These are phyloP conservation scores for Puma concolor DNA, from an alignment of 2,113 vertebrate genomes.

Conservation along the genomic window DNA sequence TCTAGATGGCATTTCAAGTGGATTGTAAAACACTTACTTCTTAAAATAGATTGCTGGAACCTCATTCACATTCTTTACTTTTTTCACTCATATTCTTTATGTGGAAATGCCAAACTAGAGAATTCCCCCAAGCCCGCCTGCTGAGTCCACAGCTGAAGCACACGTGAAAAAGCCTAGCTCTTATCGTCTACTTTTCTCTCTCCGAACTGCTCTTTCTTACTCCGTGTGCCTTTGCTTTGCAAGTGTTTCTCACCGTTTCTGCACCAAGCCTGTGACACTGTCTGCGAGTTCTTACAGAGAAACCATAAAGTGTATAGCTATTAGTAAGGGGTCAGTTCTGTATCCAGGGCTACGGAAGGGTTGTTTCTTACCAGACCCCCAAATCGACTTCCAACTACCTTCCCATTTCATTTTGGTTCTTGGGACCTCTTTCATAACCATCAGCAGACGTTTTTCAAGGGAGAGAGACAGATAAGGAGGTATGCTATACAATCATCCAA, in stretches of 20 bases:
- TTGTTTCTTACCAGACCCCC: background rate
- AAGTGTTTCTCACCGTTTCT: background rate
- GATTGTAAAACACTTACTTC: background rate
- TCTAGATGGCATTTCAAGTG: background rate
- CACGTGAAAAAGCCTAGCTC: background rate
- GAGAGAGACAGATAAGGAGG: background rate
- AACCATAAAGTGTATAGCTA: background rate
- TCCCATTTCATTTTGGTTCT: background rate
- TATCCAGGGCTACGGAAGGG: background rate
- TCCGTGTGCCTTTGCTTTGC: background rate
- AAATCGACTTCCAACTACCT: background rate
- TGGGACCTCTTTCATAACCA: background rate
- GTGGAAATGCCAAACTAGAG: background rate
- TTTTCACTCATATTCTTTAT: background rate
- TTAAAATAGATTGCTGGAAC: background rate
- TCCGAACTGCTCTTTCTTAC: background rate
- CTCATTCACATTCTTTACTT: background rate
- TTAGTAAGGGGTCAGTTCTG: background rate
- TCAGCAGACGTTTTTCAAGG: background rate
- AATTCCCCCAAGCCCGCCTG: background rate
- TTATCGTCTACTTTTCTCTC: background rate
- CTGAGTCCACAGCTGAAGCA: background rate
- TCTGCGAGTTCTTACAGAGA: background rate
- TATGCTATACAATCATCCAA: background rate
- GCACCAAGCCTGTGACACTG: background rate